phyloP scores from a whole-genome alignment of 2,797 vertebrate species.

The Cottoperca gobio region DNA sequence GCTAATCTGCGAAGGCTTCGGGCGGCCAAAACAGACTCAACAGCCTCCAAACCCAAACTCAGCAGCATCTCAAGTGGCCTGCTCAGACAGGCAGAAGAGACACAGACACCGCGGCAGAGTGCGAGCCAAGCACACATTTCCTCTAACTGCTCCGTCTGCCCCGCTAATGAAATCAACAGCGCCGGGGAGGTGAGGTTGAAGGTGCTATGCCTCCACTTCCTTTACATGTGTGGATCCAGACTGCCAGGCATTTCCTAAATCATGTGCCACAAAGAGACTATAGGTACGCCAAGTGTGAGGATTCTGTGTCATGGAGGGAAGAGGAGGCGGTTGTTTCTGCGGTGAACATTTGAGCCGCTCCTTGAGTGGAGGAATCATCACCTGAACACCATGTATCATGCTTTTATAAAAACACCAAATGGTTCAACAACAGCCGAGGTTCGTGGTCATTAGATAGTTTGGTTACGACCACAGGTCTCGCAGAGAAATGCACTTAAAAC shows the following conservation, averaged over 20 bases:
- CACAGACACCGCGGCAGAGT: conserved; percentile 41
- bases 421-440: conserved; percentile 26
- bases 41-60: conserved; percentile 56
- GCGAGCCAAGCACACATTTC: conserved; percentile 60
- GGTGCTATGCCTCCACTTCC: conserved; percentile 56
- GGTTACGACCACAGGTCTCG: conserved; percentile 53
- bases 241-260: conserved; percentile 67
- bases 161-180: conserved; percentile 72
- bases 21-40: conserved; percentile 47
- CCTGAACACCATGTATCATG: conserved; percentile 44
- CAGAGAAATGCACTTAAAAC: conserved; percentile 40
- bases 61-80: conserved; percentile 61
- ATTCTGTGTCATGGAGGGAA: conserved; percentile 54
- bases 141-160: conserved; percentile 47
- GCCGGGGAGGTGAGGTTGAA: conserved; percentile 60
- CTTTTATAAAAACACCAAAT: conserved; percentile 55
- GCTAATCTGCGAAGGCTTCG: conserved; percentile 25
- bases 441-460: conserved; percentile 33
- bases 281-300: conserved; percentile 50
- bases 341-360: conserved; percentile 41
- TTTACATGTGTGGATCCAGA: conserved; percentile 54
- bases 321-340: conserved; percentile 47
- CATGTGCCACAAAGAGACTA: conserved; percentile 58
- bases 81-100: conserved; percentile 62
- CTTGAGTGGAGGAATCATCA: conserved; percentile 58